Percentiles rank a stretch among this genome's conserved stretches.
Evolutionary conservation across 1,140 invertebrate species (phyloP).

Genomic region (Neomicropteryx cornuta): DNA sequence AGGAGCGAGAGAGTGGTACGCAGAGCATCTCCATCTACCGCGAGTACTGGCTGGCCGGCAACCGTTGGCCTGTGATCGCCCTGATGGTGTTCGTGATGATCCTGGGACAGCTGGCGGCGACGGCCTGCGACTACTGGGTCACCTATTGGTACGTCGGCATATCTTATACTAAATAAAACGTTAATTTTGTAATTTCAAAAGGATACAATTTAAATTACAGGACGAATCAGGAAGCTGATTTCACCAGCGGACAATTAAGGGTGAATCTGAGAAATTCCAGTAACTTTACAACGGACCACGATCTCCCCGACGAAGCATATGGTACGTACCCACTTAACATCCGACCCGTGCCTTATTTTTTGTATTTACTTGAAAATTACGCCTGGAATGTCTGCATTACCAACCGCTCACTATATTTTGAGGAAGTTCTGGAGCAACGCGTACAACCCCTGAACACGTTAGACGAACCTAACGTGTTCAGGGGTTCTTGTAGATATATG

Average conservation of each 20-base stretch:
- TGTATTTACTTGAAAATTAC: too few relatives aligned
- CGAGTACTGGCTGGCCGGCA: conserved; percentile 58
- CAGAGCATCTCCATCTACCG: conserved; percentile 49
- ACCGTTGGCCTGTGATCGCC: conserved; percentile 45
- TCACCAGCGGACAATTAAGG: not conserved
- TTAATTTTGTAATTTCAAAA: too few relatives aligned
- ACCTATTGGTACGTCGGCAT: conserved; percentile 50
- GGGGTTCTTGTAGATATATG: too few relatives aligned
- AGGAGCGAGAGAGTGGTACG: conserved; percentile 32
- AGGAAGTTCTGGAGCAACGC: too few relatives aligned
- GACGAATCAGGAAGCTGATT: conserved; percentile 29
- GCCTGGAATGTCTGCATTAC: not conserved
- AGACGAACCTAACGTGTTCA: too few relatives aligned
- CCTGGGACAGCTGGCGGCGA: conserved; percentile 55
- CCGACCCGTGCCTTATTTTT: too few relatives aligned
- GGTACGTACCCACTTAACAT: too few relatives aligned
- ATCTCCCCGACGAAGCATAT: too few relatives aligned
- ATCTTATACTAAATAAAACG: conserved; percentile 6
- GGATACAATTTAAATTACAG: conserved; percentile 13
- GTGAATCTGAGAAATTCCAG: not conserved
- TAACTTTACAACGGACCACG: not conserved
- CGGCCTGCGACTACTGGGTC: conserved; percentile 68
- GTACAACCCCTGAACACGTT: too few relatives aligned
- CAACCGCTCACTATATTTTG: conserved; percentile 20
- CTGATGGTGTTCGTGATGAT: conserved; percentile 52